Conservation (phyloP, 2,113 vertebrate genomes). For the Ciconia boyciana region DNA sequence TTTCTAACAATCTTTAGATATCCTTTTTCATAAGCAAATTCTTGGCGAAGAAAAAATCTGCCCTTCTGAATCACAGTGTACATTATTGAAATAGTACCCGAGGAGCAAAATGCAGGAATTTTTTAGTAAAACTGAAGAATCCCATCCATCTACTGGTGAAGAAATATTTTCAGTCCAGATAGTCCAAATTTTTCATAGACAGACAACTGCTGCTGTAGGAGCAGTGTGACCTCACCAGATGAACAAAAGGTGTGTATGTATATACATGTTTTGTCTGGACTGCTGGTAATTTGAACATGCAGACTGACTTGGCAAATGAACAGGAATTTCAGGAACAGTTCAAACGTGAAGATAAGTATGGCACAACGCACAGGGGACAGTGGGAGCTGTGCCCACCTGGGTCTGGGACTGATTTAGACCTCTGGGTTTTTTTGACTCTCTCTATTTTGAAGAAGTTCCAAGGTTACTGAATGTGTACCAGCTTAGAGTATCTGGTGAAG, state of each 20-base stretch:
- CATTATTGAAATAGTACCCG: neutral
- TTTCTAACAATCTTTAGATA: neutral
- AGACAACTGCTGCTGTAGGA: neutral
- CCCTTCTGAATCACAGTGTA: neutral
- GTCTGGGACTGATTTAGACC: neutral
- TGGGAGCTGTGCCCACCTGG: neutral
- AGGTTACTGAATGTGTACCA: neutral
- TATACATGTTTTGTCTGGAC: too few relatives aligned
- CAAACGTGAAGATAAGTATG: neutral
- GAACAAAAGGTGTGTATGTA: neutral
- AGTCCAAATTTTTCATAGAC: neutral
- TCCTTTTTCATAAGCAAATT: neutral
- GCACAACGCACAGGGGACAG: rapidly evolving
- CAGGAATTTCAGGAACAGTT: neutral
- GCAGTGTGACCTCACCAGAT: neutral
- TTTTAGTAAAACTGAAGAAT: neutral
- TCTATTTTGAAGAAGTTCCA: neutral
- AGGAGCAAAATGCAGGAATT: neutral
- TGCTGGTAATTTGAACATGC: neutral
- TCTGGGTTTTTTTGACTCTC: rapidly evolving
- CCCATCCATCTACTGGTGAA: neutral
- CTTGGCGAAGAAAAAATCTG: neutral
- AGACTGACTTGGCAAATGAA: neutral
- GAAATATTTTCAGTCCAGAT: neutral
- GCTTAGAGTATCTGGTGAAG: neutral